Conservation (phyloP, 1,140 invertebrate genomes). For the Tetragnatha versicolor region DNA sequence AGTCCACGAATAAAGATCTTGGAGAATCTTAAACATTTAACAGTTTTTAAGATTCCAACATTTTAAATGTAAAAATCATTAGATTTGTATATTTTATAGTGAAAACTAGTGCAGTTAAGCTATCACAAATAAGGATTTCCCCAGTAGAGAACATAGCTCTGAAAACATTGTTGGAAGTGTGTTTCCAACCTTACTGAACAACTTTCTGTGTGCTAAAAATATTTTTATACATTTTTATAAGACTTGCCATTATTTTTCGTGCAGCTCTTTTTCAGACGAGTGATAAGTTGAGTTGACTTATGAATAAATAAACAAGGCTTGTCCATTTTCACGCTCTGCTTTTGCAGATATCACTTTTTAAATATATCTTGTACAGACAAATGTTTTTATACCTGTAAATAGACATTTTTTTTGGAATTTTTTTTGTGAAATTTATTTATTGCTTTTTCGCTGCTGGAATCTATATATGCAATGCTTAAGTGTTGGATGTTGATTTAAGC, state of each 20-base stretch:
- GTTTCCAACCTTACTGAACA: background rate
- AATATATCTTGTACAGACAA: conserved; percentile 42
- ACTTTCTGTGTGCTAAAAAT: conserved; percentile 4
- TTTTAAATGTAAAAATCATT: too few relatives aligned
- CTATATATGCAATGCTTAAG: background rate
- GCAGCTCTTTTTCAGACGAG: background rate
- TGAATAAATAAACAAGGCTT: conserved; percentile 15
- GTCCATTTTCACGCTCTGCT: conserved; percentile 28
- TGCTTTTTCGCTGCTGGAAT: background rate
- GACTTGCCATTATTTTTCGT: conserved; percentile 6
- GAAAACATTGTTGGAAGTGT: background rate
- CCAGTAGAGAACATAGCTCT: background rate
- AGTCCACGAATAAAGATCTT: too few relatives aligned
- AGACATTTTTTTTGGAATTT: background rate
- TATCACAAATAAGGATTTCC: background rate
- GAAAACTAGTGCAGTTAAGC: too few relatives aligned
- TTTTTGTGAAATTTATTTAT: conserved; percentile 25
- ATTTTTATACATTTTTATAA: conserved; percentile 30
- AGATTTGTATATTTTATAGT: too few relatives aligned
- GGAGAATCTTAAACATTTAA: too few relatives aligned
- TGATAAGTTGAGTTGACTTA: background rate
- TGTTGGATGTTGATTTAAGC: background rate
- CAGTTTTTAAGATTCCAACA: too few relatives aligned
- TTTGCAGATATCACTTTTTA: conserved; percentile 20
- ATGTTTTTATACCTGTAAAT: conserved; percentile 29